phyloP scores from a whole-genome alignment of 2,888 invertebrate species.

The Cybosia mesomella region DNA sequence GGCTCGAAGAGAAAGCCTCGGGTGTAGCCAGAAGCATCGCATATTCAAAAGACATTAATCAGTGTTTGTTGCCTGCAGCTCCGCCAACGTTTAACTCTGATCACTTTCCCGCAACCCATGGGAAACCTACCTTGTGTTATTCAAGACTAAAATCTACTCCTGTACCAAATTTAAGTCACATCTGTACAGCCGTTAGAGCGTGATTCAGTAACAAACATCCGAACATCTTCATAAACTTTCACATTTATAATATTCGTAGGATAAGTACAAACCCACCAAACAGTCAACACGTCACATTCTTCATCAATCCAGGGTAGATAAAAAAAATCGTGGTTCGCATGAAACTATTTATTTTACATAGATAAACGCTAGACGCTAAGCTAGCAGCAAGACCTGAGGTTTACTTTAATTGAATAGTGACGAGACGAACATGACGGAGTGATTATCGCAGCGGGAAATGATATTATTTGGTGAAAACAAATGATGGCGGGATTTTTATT shows the following conservation, averaged over 20 bases:
- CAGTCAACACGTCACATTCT: too few relatives aligned
- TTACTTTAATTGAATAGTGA: slow-evolving; percentile 9
- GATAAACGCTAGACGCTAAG: background rate
- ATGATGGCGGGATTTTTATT: background rate
- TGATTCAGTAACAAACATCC: background rate
- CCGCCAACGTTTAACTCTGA: too few relatives aligned
- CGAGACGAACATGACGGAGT: background rate
- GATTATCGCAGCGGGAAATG: slow-evolving; percentile 12
- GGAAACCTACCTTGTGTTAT: too few relatives aligned
- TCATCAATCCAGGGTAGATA: too few relatives aligned
- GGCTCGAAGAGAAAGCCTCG: background rate
- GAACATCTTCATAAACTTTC: background rate
- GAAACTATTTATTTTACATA: too few relatives aligned
- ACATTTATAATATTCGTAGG: background rate
- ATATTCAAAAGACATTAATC: background rate
- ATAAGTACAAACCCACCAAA: background rate
- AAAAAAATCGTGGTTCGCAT: too few relatives aligned
- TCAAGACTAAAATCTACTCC: too few relatives aligned
- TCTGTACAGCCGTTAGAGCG: background rate
- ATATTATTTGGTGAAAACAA: slow-evolving; percentile 13
- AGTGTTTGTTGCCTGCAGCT: too few relatives aligned
- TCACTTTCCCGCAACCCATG: too few relatives aligned
- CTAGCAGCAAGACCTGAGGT: background rate
- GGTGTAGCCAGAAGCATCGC: background rate
- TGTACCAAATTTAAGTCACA: background rate